Evolutionary conservation across 1,140 invertebrate genomes (phyloP).

Genomic region (Drosophila lini): DNA sequence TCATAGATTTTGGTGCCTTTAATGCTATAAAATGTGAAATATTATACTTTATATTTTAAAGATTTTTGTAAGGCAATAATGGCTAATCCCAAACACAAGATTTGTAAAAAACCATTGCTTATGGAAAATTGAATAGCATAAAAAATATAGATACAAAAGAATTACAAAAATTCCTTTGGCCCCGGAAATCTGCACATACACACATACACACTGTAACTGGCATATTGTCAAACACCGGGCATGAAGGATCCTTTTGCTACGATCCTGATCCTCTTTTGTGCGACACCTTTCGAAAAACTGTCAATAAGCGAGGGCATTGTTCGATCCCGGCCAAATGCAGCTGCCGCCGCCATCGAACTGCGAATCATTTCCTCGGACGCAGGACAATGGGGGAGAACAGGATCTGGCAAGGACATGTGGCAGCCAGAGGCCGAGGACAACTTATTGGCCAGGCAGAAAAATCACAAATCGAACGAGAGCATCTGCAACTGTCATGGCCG

Average conservation of each 20-base stretch:
- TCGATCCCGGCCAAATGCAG: slow-evolving; percentile 39
- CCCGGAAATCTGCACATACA: slow-evolving; percentile 54
- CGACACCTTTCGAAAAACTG: slow-evolving; percentile 73
- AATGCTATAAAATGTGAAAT: not conserved
- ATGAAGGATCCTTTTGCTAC: slow-evolving; percentile 41
- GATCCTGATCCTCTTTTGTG: slow-evolving; percentile 54
- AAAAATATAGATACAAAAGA: slow-evolving; percentile 25
- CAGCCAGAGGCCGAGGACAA: slow-evolving; percentile 51
- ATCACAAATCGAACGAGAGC: slow-evolving; percentile 25
- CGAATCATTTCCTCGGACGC: slow-evolving; percentile 39
- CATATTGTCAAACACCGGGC: slow-evolving; percentile 40
- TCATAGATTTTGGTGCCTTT: not conserved
- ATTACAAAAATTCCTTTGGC: slow-evolving; percentile 26
- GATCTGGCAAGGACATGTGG: slow-evolving; percentile 32
- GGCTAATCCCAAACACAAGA: not conserved
- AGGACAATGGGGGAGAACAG: slow-evolving; percentile 52
- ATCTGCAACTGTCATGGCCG: slow-evolving; percentile 73
- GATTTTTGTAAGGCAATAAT: not conserved
- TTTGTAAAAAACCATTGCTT: slow-evolving; percentile 18
- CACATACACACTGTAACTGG: slow-evolving; percentile 1
- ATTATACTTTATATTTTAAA: not conserved
- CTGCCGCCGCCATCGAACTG: slow-evolving; percentile 41
- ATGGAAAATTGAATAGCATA: slow-evolving; percentile 9
- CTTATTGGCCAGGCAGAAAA: slow-evolving; percentile 64
- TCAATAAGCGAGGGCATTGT: slow-evolving; percentile 70